Percentiles rank a stretch among this genome's conserved stretches.
phyloP scores from a whole-genome alignment of 2,113 vertebrate species.

The Gobiocypris rarus region DNA sequence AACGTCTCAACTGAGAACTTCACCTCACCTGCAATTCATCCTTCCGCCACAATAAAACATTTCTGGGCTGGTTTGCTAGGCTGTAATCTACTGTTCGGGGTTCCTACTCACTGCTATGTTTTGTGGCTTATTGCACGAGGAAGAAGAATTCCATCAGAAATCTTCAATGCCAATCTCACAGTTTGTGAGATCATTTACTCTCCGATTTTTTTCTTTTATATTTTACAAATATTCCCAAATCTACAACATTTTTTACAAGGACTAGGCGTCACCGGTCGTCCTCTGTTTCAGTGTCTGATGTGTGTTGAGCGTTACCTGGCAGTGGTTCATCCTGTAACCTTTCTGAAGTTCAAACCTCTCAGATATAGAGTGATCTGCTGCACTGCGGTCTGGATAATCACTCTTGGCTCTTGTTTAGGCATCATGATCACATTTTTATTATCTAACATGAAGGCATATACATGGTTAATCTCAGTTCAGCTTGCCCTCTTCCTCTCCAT shows the following conservation, averaged over 20 bases:
- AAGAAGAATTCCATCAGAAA: constrained; percentile 23
- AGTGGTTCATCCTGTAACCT: background rate
- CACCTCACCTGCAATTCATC: background rate
- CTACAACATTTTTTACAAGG: background rate
- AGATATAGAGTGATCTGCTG: constrained; percentile 13
- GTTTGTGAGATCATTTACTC: constrained; percentile 24
- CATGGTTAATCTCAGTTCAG: background rate
- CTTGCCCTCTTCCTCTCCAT: background rate
- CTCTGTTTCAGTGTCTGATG: background rate
- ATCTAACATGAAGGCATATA: background rate
- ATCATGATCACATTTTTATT: background rate
- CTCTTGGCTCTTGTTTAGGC: background rate
- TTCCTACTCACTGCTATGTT: constrained; percentile 30
- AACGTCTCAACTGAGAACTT: constrained; percentile 21
- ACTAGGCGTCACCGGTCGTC: constrained; percentile 8
- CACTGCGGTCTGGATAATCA: background rate
- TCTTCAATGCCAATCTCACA: constrained; percentile 38
- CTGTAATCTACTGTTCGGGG: background rate
- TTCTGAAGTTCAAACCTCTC: background rate
- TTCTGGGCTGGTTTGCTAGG: background rate
- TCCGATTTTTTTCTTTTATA: background rate
- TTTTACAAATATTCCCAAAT: background rate
- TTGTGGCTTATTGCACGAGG: constrained; percentile 39
- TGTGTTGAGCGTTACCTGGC: constrained; percentile 7
- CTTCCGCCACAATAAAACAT: background rate